Base-by-base conservation (phyloP, 2,888 invertebrate species). In the Pachydiplax longipennis region DNA sequence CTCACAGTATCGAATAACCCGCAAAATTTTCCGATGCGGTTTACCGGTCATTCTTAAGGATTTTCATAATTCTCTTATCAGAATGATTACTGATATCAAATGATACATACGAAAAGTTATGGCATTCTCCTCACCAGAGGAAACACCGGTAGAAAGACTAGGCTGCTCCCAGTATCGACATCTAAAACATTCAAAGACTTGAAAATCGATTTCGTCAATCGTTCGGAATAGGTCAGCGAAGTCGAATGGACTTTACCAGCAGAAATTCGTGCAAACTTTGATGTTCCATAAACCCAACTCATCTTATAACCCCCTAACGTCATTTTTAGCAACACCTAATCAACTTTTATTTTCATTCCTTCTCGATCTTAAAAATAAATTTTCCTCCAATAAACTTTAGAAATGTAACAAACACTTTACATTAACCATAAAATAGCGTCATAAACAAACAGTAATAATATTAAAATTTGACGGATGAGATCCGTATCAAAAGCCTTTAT, bases 361-460 rank as follows among this genome's bases (percentile, higher is more conserved):
- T 58, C 58, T n/a, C 87, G 40, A 87, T 61, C 87, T 87, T 82
- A 87, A 87, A 87, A 87, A 87, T 87, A 87, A 87, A 61, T 35
- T 87, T 61, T n/a, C 37, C 40, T 87, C 87, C 87, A 65, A 87
- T 87, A 87, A 87, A 87, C 87, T 87, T 61, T 87, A 87, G 31
- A 87, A 87, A 87, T 87, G 65, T 87, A 87, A 87, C 87, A 87
- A 87, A 87, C 61, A 87, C 61, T 87, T 87, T 87, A 87, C 87
- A 87, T 87, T 65, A 87, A 87, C 87, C 87, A 87, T 61, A 87
- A 87, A 87, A 58, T 87, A 87, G 37, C 81, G 18, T 87, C 12
- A 87, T 87, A 87, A 87, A 87, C 87, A 87, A 87, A 87, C 87
- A 87, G 61, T 35, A 87, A 87, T 65, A 40, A 87, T 87, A 87